These are phyloP conservation scores for Corythoichthys haematopterus DNA, from an alignment of 2,113 vertebrate species.

Conservation along the genomic window DNA sequence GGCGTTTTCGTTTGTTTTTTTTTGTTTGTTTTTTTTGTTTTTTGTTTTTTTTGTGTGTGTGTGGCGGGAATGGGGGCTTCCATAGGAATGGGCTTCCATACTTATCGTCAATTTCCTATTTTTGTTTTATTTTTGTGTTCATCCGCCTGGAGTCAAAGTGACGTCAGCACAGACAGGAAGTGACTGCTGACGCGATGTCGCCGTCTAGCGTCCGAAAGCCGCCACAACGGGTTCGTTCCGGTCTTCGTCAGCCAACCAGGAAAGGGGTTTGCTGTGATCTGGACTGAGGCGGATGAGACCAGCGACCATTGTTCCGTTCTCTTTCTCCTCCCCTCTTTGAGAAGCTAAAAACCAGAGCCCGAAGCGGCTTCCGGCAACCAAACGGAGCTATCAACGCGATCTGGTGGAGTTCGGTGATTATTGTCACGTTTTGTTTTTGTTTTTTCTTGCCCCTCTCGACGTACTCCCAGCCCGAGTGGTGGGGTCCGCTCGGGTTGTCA, in stretches of 20 bases:
- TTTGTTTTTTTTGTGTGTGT: no score
- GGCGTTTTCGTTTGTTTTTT: no score
- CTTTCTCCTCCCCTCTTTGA: slow-evolving; percentile 20
- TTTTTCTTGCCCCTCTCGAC: slow-evolving; percentile 20
- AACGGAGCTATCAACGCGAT: neutral
- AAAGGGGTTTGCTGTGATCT: slow-evolving; percentile 66
- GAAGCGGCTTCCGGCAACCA: slow-evolving; percentile 16
- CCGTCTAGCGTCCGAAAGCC: slow-evolving; percentile 17
- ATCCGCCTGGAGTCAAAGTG: neutral
- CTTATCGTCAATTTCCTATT: neutral
- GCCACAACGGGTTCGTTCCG: slow-evolving; percentile 37
- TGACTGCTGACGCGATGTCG: neutral
- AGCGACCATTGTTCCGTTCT: slow-evolving; percentile 68
- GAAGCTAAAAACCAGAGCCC: slow-evolving; percentile 21
- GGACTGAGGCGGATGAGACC: slow-evolving; percentile 70
- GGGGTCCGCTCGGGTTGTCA: slow-evolving; percentile 28
- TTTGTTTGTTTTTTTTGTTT: no score
- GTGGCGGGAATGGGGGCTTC: no score
- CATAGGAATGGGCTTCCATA: no score
- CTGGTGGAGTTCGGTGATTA: slow-evolving; percentile 14
- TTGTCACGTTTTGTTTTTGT: neutral
- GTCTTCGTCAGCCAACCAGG: slow-evolving; percentile 69
- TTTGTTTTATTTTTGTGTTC: neutral
- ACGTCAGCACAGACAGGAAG: slow-evolving; percentile 2
- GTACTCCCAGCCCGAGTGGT: slow-evolving; percentile 24